Conservation (phyloP, 2,888 invertebrate genomes). For the Amblyteles armatorius region DNA sequence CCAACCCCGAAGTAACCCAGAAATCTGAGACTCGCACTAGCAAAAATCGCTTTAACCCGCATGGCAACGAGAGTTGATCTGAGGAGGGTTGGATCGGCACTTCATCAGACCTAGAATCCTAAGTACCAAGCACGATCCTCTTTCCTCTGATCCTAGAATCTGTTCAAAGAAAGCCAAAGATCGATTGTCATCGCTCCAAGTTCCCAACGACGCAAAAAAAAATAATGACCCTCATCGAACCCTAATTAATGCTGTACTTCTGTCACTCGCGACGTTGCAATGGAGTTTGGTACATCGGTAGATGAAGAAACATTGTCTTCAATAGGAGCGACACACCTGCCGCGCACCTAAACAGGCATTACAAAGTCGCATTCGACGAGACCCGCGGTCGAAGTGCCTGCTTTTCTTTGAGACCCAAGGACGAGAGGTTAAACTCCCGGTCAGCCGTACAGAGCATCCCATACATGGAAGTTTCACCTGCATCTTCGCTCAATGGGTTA, state of each 20-base stretch:
- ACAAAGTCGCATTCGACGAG: background rate
- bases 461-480: constrained; percentile 10
- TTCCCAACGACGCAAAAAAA: no score
- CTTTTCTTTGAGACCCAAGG: background rate
- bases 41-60: no score
- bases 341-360: background rate
- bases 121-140: no score
- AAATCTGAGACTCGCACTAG: no score
- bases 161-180: no score
- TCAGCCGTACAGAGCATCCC: background rate
- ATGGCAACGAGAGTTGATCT: no score
- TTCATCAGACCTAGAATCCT: no score
- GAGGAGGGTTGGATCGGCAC: no score
- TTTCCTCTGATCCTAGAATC: no score
- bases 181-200: no score
- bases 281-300: background rate
- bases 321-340: background rate
- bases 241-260: background rate
- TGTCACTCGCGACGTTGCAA: background rate
- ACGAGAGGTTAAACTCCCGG: background rate
- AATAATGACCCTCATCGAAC: background rate
- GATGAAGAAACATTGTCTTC: background rate
- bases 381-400: background rate
- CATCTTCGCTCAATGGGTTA: background rate
- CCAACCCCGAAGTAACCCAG: background rate